Evolutionary conservation across 2,113 vertebrate genomes (phyloP), one percentile per base, ranked within the genome.

Genomic region (Meleagris gallopavo): DNA sequence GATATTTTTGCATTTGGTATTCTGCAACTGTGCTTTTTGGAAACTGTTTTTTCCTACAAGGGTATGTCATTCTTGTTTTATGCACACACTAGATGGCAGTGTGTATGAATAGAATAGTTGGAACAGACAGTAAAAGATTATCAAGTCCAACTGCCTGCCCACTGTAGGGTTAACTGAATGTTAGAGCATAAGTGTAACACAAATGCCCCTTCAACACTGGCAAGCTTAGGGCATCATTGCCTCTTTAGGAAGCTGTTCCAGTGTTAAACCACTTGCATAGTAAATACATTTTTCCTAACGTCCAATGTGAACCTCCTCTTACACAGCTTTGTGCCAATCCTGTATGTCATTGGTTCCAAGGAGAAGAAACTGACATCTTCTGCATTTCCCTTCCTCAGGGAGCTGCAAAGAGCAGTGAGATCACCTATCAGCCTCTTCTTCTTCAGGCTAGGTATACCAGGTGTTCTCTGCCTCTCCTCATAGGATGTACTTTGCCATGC

Each of bases 31-130:
- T 62, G 3, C 8, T 83, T 84, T 92, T 87, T 82, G 29, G 34
- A 38, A 65, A 13, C 21, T 29, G 6, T 24, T 50, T 71, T 81
- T 91, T 94, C n/a, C 43, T 62, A 16, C 22, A 66, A 22, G 43
- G 61, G 14, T 55, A 38, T 10, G 13, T 94, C 27, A 78, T 34
- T 29, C 41, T 80, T 66, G 32, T 80, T 72, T 71, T 34, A 52
- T 64, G 46, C 46, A 78, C 92, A 73, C 97, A 65, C 97, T 97
- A 97, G 97, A 48, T 97, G 97, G 97, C 96, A 95, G 93, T 89
- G 36, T 90, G 40, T 94, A 52, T 89, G 88, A 10, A 89, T 94
- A 36, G 22, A 80, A n/a, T 18, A 40, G 24, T 40, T 40, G 36
- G 38, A 40, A 29, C 25, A 38, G 61, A 64, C 38, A 5, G 40